These are phyloP conservation scores for Pterocles orientalis DNA, from an alignment of 2,113 vertebrate species.

Conservation along the genomic window DNA sequence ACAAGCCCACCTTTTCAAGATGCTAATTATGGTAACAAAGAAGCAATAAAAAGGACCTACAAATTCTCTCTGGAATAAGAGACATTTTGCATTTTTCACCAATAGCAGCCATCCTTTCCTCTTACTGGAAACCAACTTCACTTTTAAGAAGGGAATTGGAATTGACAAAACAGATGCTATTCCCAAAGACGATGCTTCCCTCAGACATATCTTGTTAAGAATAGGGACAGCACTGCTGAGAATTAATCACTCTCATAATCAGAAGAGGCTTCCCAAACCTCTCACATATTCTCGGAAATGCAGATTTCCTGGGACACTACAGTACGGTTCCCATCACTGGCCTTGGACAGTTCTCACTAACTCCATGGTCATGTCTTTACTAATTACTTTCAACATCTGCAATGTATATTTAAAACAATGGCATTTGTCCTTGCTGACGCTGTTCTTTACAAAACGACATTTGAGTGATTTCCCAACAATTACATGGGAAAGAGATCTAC, in stretches of 20 bases:
- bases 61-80: background rate
- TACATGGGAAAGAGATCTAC: background rate
- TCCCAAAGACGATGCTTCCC: background rate
- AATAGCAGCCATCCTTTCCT: background rate
- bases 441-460: background rate
- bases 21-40: background rate
- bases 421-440: background rate
- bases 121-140: background rate
- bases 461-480: conserved; percentile 33
- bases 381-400: conserved; percentile 24
- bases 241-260: background rate
- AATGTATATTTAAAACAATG: conserved; percentile 37
- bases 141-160: background rate
- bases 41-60: background rate
- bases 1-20: background rate
- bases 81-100: background rate
- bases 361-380: background rate
- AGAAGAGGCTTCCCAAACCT: background rate
- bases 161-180: background rate
- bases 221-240: background rate
- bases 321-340: background rate
- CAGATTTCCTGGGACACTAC: background rate
- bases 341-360: background rate
- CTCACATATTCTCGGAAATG: background rate
- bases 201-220: accelerated